Conservation (phyloP, 2,797 vertebrate genomes). For the Fringilla coelebs region DNA sequence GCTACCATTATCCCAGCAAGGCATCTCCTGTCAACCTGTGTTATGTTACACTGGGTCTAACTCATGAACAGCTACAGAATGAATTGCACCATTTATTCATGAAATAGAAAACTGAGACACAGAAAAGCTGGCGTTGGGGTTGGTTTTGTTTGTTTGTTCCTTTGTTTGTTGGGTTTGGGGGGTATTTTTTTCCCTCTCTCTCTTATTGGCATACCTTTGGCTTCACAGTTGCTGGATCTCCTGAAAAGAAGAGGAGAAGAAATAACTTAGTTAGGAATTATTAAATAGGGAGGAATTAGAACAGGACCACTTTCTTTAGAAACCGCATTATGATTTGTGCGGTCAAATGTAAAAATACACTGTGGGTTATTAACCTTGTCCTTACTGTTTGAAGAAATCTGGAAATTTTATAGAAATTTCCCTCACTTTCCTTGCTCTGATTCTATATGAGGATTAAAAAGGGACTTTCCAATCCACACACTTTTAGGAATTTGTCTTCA, state of each 20-base stretch:
- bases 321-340: not conserved
- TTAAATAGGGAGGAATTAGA: not conserved
- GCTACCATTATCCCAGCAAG: not conserved
- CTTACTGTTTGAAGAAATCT: not conserved
- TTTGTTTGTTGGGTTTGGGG: not conserved
- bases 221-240: not conserved
- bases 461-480: not conserved
- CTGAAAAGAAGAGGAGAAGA: not conserved
- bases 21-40: not conserved
- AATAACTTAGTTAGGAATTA: not conserved
- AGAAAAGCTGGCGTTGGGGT: not conserved
- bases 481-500: not conserved
- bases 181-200: not conserved
- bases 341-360: not conserved
- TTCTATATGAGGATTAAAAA: not conserved
- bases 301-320: not conserved
- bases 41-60: not conserved
- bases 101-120: not conserved
- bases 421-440: not conserved
- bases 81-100: not conserved
- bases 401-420: not conserved
- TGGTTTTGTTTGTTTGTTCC: too few relatives aligned
- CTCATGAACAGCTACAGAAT: not conserved
- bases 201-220: not conserved
- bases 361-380: not conserved